Evolutionary conservation across 2,888 invertebrate genomes (phyloP).

Genomic region (Coremacera marginata): DNA sequence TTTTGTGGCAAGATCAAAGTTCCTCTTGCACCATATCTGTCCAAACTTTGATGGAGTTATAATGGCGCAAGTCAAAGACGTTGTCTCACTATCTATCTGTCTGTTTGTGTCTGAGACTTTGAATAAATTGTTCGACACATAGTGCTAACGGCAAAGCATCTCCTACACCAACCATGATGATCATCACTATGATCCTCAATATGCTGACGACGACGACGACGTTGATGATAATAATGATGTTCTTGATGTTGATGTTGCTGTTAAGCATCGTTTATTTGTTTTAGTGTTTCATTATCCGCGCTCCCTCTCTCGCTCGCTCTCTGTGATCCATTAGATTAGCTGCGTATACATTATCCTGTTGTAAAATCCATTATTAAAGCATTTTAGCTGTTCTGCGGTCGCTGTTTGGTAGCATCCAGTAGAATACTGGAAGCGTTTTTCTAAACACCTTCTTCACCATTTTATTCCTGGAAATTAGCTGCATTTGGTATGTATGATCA

Average conservation of each 20-base stretch:
- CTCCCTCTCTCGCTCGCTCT: background rate
- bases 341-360: conserved; percentile 29
- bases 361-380: conserved; percentile 35
- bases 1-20: conserved; percentile 23
- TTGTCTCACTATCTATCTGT: conserved; percentile 4
- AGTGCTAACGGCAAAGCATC: conserved; percentile 31
- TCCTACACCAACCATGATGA: background rate
- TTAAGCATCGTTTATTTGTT: conserved; percentile 34
- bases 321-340: conserved; percentile 31
- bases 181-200: background rate
- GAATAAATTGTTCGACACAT: conserved; percentile 8
- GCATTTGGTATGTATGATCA: background rate
- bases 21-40: conserved; percentile 18
- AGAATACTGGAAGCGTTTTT: conserved; percentile 37
- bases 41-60: conserved; percentile 33
- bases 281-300: conserved; percentile 31
- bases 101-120: background rate
- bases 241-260: conserved; percentile 1
- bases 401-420: background rate
- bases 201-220: background rate
- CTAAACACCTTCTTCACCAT: conserved; percentile 29
- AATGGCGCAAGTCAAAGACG: conserved; percentile 27
- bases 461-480: conserved; percentile 24
- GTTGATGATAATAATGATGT: conserved; percentile 3
- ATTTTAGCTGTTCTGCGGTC: background rate